A percentile compares a stretch with the other conserved stretches of the same genome.
phyloP scores from a whole-genome alignment of 2,888 invertebrate genomes.

The Tubulanus polymorphus region DNA sequence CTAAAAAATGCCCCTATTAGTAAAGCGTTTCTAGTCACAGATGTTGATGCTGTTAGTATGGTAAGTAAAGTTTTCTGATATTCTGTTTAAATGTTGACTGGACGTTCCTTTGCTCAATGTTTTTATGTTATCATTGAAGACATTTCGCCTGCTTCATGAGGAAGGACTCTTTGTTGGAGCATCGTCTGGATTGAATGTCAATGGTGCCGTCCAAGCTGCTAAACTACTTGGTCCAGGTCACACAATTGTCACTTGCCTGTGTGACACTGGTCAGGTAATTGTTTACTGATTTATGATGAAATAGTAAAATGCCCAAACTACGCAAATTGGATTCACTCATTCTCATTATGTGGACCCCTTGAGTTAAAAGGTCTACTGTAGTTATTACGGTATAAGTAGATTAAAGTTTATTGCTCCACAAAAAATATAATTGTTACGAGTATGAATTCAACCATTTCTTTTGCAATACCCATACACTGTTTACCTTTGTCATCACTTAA shows the following conservation, averaged over 20 bases:
- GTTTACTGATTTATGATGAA: background rate
- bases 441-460: no score
- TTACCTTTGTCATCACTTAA: no score
- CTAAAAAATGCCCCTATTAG: slow-evolving; percentile 51
- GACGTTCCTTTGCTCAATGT: no score
- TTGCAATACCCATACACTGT: no score
- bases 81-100: background rate
- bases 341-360: no score
- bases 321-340: no score
- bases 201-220: slow-evolving; percentile 47
- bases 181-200: slow-evolving; percentile 50
- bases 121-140: no score
- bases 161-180: slow-evolving; percentile 54
- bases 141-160: slow-evolving; percentile 47
- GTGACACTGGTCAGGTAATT: slow-evolving; percentile 50
- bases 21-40: slow-evolving; percentile 43
- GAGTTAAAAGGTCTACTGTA: no score
- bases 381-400: no score
- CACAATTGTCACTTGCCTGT: slow-evolving; percentile 49
- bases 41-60: slow-evolving; percentile 48
- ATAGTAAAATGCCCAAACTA: background rate
- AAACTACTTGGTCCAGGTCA: slow-evolving; percentile 49
- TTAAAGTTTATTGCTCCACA: no score
- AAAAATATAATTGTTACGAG: no score
- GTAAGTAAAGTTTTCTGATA: slow-evolving; percentile 18